Evolutionary conservation across 2,113 vertebrate genomes (phyloP).

Genomic region (Hystrix brachyura): DNA sequence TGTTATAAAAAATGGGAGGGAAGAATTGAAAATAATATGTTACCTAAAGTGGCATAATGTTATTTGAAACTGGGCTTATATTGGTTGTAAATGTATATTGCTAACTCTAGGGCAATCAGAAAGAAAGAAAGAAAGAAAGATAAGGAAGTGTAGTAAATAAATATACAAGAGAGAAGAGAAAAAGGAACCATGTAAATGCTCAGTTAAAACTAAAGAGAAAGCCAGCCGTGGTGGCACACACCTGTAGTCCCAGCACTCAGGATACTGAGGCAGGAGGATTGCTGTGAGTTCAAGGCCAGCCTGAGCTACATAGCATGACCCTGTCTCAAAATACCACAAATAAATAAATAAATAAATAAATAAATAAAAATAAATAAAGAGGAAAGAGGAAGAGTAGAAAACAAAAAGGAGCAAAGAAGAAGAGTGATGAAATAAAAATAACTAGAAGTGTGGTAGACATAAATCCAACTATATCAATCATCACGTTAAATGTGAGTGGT

Average conservation of each 20-base stretch:
- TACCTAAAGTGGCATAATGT: background rate
- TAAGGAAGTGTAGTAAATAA: background rate
- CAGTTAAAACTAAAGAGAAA: background rate
- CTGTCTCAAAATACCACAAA: no score
- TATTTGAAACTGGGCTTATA: slow-evolving; percentile 41
- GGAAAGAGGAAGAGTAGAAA: no score
- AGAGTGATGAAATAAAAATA: background rate
- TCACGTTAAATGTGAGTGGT: background rate
- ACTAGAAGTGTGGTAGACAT: background rate
- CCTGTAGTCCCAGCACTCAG: no score
- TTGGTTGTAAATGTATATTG: background rate
- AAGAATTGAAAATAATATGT: background rate
- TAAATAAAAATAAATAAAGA: background rate
- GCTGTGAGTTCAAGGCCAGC: no score
- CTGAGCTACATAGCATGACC: no score
- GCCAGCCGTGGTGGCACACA: no score
- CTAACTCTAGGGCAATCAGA: background rate
- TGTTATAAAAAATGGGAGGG: background rate
- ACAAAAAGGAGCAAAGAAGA: background rate
- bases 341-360: background rate
- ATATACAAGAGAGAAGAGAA: background rate
- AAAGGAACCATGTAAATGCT: slow-evolving; percentile 1
- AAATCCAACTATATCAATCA: background rate
- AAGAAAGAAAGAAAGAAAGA: background rate
- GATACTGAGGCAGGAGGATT: no score